Base-by-base conservation (phyloP, 2,888 invertebrate genomes). In the Mythimna pallens region DNA sequence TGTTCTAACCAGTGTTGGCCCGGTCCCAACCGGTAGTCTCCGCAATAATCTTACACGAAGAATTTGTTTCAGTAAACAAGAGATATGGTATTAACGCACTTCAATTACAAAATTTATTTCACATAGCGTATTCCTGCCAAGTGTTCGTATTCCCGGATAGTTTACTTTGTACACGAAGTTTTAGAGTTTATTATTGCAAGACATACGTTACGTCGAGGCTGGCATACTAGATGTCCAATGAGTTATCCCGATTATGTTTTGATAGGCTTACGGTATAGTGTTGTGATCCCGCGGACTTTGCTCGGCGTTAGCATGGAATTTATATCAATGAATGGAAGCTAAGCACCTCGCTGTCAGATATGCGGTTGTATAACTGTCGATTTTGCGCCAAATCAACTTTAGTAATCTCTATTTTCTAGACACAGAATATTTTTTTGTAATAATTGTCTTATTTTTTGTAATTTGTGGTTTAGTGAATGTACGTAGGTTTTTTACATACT, bases 211-310 rank as follows among this genome's bases (percentile, higher is more conserved):
- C 81, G 65, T 66, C 66, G 76, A 69, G 70, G 73, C 75, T 80
- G 67, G 80, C 75, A 83, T 84, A 82, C 88, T 90, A 87, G 89
- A 89, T 90, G 90, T 92, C 90, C 87, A 90, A 90, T 89, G 87
- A 87, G 88, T 91, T 91, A 93, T 92, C 89, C 90, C 87, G 87
- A 89, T 91, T 88, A 88, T 94, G 92, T 94, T 94, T 93, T 94
- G 94, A 94, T 93, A 91, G 92, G 91, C 90, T 89, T 89, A 88
- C 89, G 82, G 90, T 88, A 85, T 87, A 89, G 89, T 93, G 94
- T 94, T 94, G 92, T 93, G 94, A 94, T 93, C 90, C 89, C 82
- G 77, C 80, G 91, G 93, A 92, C 91, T 93, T 92, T 87, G 89
- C 83, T 65, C 73, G 78, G 82, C 61, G 82, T 92, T 91, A 90